Percentiles rank a stretch among this genome's conserved stretches.
These are phyloP conservation scores for Aethes cnicana DNA, from an alignment of 2,888 invertebrate genomes.

Conservation along the genomic window DNA sequence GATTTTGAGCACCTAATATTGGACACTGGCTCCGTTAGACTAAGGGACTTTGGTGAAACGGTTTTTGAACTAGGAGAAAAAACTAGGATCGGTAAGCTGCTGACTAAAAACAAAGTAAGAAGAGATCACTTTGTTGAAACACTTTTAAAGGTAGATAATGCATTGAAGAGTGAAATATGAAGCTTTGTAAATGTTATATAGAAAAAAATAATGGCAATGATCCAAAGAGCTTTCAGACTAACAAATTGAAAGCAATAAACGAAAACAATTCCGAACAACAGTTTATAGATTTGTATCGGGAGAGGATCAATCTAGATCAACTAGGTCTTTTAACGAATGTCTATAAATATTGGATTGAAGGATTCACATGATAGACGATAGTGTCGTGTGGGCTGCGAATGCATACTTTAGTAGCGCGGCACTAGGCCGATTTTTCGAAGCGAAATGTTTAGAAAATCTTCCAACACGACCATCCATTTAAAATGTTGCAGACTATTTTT, in stretches of 20 bases:
- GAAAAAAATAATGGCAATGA: constrained; percentile 11
- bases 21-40: constrained; percentile 49
- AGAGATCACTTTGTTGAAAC: too few relatives aligned
- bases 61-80: too few relatives aligned
- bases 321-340: constrained; percentile 24
- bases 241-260: constrained; percentile 11
- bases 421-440: constrained; percentile 6
- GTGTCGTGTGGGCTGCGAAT: constrained; percentile 11
- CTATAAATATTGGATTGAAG: constrained; percentile 30
- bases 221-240: constrained; percentile 11
- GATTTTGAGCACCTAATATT: constrained; percentile 74
- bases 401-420: constrained; percentile 9
- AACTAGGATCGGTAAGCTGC: too few relatives aligned
- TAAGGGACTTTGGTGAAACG: constrained; percentile 38
- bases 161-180: too few relatives aligned
- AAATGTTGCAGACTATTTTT: too few relatives aligned
- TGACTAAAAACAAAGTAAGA: too few relatives aligned
- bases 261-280: constrained; percentile 19
- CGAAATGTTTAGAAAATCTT: neutral
- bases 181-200: constrained; percentile 10
- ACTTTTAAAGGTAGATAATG: too few relatives aligned
- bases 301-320: constrained; percentile 26
- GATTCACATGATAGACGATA: constrained; percentile 23
- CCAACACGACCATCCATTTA: too few relatives aligned
- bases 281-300: constrained; percentile 13